phyloP scores from a whole-genome alignment of 2,888 invertebrate species.

The Leptinotarsa tumamoca region DNA sequence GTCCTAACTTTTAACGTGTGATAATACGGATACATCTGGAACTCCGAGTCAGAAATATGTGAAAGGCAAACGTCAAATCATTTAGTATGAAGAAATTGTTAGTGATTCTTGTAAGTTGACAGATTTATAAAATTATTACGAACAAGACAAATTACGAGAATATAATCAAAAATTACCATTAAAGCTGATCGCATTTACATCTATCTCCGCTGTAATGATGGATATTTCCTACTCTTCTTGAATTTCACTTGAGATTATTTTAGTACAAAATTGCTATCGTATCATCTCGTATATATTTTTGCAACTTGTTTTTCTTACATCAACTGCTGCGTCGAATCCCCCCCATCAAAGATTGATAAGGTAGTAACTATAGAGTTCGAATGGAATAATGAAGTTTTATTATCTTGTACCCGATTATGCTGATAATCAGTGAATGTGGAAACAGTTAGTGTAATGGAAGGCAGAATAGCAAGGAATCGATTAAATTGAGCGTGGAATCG shows the following conservation, averaged over 20 bases:
- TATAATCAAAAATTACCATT: no score
- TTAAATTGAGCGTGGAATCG: constrained; percentile 22
- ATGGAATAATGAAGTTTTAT: constrained; percentile 23
- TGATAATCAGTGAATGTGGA: constrained; percentile 30
- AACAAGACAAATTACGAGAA: no score
- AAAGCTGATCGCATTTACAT: neutral
- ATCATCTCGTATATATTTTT: neutral
- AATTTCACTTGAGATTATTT: neutral
- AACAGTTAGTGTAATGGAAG: constrained; percentile 27
- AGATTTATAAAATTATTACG: no score
- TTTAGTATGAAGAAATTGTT: no score
- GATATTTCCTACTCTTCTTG: neutral
- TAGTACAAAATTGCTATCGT: neutral
- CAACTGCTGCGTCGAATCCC: neutral
- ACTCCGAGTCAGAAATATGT: no score
- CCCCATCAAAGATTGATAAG: neutral
- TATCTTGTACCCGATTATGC: constrained; percentile 22
- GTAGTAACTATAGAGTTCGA: constrained; percentile 6
- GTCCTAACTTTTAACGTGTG: no score
- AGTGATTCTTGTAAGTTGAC: no score
- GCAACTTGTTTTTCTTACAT: neutral
- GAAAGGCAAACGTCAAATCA: no score
- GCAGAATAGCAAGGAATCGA: constrained; percentile 23
- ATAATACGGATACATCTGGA: no score
- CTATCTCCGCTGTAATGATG: neutral